A percentile compares a stretch with the other conserved stretches of the same genome.
These are phyloP conservation scores for Sclerodermus sp. DNA, from an alignment of 2,888 invertebrate species.

Conservation along the genomic window DNA sequence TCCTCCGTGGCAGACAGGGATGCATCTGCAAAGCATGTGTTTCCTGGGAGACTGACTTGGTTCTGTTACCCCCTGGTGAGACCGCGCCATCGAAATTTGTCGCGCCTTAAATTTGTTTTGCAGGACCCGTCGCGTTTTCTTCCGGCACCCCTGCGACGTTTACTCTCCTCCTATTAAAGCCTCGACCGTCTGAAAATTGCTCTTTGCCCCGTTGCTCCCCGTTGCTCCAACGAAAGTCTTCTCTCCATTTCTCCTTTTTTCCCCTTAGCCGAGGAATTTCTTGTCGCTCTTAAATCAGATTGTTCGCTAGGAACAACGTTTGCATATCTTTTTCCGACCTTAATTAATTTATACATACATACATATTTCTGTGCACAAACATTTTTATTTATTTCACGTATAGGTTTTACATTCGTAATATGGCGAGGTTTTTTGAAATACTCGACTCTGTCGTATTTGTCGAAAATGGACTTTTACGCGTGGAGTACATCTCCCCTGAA, in stretches of 20 bases:
- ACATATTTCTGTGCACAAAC: no score
- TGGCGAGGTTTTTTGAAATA: neutral
- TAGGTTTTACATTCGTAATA: no score
- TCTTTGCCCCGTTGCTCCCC: neutral
- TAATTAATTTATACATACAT: no score
- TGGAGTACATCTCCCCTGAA: neutral
- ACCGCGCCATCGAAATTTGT: conserved; percentile 23
- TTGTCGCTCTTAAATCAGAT: no score
- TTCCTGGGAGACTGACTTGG: conserved; percentile 20
- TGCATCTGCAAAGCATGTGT: conserved; percentile 45
- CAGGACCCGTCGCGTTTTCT: no score
- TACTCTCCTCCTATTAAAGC: neutral
- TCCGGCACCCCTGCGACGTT: neutral
- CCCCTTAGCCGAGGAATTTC: no score
- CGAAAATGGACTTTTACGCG: neutral
- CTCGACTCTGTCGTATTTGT: neutral
- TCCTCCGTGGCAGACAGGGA: conserved; percentile 8
- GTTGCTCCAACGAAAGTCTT: neutral
- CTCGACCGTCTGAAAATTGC: neutral
- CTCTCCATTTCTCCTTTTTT: neutral
- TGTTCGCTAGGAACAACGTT: no score
- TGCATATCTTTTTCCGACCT: no score
- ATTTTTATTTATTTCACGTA: no score
- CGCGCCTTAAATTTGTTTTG: conserved; percentile 24
- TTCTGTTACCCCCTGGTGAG: conserved; percentile 25